Conservation (phyloP, 2,113 vertebrate genomes). For the Oreochromis niloticus region DNA sequence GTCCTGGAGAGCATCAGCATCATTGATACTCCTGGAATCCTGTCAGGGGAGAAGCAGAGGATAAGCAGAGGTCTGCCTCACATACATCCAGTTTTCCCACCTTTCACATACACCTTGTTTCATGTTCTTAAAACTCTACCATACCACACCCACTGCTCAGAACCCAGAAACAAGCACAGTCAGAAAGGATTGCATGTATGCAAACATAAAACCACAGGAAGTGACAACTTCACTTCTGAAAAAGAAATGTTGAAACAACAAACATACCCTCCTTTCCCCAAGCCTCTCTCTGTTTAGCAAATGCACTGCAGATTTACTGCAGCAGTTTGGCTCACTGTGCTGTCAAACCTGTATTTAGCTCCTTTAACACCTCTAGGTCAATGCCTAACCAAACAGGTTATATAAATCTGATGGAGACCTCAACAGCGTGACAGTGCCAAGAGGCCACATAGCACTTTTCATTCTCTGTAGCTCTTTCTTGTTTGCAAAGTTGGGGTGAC, state of each 20-base stretch:
- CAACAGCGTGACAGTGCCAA: not conserved
- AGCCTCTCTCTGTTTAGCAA: not conserved
- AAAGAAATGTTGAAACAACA: not conserved
- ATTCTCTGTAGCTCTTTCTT: not conserved
- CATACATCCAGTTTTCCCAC: not conserved
- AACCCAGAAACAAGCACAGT: not conserved
- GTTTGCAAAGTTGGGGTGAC: not conserved
- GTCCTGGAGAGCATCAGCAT: constrained; percentile 93
- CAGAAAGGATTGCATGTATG: not conserved
- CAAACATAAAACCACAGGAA: constrained; percentile 11
- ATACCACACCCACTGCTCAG: not conserved
- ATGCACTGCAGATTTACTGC: not conserved
- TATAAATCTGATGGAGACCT: not conserved
- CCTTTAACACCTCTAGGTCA: not conserved
- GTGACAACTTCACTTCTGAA: not conserved
- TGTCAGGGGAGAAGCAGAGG: constrained; percentile 79
- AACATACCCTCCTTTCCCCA: not conserved
- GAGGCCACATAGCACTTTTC: not conserved
- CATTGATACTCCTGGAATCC: constrained; percentile 90
- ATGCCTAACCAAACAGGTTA: not conserved
- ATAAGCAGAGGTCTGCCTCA: constrained; percentile 81
- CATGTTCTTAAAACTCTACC: not conserved
- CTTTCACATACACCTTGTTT: not conserved
- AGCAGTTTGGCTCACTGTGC: not conserved
- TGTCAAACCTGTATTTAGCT: constrained; percentile 21